phyloP scores from a whole-genome alignment of 1,140 invertebrate species.

The Anoplolepis gracilipes region DNA sequence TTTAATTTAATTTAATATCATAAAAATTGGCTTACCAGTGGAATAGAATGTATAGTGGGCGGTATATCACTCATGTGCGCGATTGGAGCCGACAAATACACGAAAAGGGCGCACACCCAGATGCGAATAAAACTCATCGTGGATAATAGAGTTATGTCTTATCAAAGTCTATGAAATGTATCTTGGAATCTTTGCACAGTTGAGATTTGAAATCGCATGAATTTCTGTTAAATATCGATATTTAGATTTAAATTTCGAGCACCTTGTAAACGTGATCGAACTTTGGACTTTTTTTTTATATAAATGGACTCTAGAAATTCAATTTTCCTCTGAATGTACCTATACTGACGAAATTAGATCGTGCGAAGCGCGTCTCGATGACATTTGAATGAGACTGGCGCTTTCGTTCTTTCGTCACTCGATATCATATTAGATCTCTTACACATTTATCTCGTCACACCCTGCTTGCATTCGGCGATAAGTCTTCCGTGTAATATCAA shows the following conservation, averaged over 20 bases:
- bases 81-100: not conserved
- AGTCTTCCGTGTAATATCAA: constrained; percentile 19
- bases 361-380: not conserved
- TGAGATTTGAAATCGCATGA: not conserved
- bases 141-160: not conserved
- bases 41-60: constrained; percentile 13
- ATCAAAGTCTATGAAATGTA: not conserved
- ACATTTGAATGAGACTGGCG: not conserved
- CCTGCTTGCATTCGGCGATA: constrained; percentile 44
- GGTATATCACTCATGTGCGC: not conserved
- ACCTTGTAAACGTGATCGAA: constrained; percentile 26
- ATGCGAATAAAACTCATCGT: constrained; percentile 7
- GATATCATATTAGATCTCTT: constrained; percentile 29
- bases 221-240: not conserved
- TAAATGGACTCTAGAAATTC: not conserved
- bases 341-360: not conserved
- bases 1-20: not conserved
- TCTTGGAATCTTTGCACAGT: not conserved
- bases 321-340: not conserved
- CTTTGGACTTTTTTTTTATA: constrained; percentile 3
- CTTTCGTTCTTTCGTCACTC: not conserved
- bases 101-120: constrained; percentile 13
- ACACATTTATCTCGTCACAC: constrained; percentile 53
- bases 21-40: constrained; percentile 42
- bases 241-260: not conserved